Percentiles rank a stretch among this genome's conserved stretches.
Evolutionary conservation across 1,140 invertebrate species (phyloP).

Genomic region (Thereuonema tuberculata): DNA sequence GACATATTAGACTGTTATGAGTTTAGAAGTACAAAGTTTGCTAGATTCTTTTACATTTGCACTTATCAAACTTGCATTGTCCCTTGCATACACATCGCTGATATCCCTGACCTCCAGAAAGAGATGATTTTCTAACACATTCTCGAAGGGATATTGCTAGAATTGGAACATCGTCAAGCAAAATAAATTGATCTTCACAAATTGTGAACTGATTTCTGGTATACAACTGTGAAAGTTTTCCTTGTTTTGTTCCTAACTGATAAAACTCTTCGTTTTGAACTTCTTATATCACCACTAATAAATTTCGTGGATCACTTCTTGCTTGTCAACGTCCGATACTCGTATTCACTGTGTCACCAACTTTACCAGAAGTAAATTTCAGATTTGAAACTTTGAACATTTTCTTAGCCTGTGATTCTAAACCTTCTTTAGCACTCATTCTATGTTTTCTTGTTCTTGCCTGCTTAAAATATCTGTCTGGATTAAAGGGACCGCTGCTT

Average conservation of each 20-base stretch:
- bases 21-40: too few relatives aligned
- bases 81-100: slow-evolving; percentile 2
- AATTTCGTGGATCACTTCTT: neutral
- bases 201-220: slow-evolving; percentile 4
- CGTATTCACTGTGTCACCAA: neutral
- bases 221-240: neutral
- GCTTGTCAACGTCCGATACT: neutral
- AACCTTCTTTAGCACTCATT: neutral
- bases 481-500: neutral
- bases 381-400: neutral
- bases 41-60: neutral
- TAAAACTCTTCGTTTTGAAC: slow-evolving; percentile 3
- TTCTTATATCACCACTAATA: neutral
- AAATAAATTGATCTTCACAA: neutral
- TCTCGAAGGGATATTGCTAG: neutral
- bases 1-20: too few relatives aligned
- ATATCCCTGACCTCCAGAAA: neutral
- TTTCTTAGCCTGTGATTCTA: neutral
- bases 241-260: slow-evolving; percentile 1
- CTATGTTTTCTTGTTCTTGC: neutral
- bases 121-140: neutral
- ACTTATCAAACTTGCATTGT: slow-evolving; percentile 3
- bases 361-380: neutral
- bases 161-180: neutral
- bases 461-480: neutral